Conservation (phyloP, 2,797 vertebrate genomes). For the Malacoraja senta region DNA sequence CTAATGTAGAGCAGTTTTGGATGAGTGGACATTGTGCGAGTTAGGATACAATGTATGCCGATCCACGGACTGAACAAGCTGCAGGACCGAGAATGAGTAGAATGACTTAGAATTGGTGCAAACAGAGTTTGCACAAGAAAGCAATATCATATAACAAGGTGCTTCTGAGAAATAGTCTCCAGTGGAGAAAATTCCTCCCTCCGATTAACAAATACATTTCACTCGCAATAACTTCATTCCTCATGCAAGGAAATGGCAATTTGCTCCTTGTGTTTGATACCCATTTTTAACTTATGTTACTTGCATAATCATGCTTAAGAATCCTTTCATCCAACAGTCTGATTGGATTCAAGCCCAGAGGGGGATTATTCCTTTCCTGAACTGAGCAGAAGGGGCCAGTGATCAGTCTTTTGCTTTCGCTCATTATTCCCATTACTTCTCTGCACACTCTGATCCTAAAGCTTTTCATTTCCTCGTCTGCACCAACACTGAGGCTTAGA, state of each 20-base stretch:
- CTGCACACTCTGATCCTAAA: background rate
- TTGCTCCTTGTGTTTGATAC: background rate
- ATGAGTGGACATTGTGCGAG: too few relatives aligned
- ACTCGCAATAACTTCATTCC: background rate
- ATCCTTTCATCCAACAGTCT: background rate
- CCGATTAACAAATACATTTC: background rate
- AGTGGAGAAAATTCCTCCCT: background rate
- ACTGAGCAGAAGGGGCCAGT: background rate
- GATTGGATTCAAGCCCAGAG: background rate
- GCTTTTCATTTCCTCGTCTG: background rate
- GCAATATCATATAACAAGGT: background rate
- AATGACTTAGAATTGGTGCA: too few relatives aligned
- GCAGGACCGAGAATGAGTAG: background rate
- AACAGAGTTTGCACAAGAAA: too few relatives aligned
- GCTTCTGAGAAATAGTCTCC: background rate
- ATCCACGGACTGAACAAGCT: background rate
- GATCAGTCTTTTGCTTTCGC: background rate
- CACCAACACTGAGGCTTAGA: background rate
- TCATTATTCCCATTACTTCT: conserved; percentile 17
- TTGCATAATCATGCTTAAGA: background rate
- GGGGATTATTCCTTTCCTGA: background rate
- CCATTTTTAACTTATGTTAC: background rate
- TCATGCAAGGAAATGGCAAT: background rate
- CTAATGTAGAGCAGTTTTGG: too few relatives aligned
- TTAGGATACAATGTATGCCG: too few relatives aligned